Evolutionary conservation across 2,888 invertebrate genomes (phyloP).

Genomic region (Apocheima hispidaria): DNA sequence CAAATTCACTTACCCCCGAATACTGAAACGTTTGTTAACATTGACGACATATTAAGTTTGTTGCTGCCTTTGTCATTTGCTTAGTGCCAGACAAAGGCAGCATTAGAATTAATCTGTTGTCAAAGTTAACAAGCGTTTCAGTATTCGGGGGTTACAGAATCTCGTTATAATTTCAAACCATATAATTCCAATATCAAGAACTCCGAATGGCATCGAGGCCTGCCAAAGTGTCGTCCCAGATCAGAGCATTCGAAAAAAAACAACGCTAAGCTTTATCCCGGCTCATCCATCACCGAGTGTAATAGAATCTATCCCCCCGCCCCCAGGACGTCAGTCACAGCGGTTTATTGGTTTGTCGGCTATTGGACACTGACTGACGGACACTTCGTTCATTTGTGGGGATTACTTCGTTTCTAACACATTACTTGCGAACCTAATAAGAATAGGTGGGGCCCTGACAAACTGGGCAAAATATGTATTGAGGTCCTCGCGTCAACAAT

Average conservation of each 20-base stretch:
- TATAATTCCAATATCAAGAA: too few relatives aligned
- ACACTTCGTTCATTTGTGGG: constrained; percentile 26
- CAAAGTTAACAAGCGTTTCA: too few relatives aligned
- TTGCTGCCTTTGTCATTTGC: too few relatives aligned
- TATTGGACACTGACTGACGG: constrained; percentile 32
- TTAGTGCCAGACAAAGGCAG: too few relatives aligned
- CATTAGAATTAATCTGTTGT: too few relatives aligned
- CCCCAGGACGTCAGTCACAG: constrained; percentile 15
- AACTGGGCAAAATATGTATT: constrained; percentile 15
- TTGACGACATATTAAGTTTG: too few relatives aligned
- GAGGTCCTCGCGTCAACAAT: too few relatives aligned
- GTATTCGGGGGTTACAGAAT: too few relatives aligned
- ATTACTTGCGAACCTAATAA: constrained; percentile 23
- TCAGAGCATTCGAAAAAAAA: constrained; percentile 22
- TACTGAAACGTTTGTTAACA: too few relatives aligned
- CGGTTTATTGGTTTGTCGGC: constrained; percentile 36
- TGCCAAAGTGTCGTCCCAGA: constrained; percentile 8
- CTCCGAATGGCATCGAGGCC: constrained; percentile 6
- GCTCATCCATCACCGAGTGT: constrained; percentile 30
- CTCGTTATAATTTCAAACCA: constrained; percentile 2
- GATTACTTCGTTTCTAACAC: constrained; percentile 26
- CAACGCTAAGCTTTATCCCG: constrained; percentile 8
- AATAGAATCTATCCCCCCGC: constrained; percentile 24
- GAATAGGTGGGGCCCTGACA: constrained; percentile 13
- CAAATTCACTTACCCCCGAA: too few relatives aligned